Conservation (phyloP, 1,140 invertebrate species). For the Drosophila watanabei region DNA sequence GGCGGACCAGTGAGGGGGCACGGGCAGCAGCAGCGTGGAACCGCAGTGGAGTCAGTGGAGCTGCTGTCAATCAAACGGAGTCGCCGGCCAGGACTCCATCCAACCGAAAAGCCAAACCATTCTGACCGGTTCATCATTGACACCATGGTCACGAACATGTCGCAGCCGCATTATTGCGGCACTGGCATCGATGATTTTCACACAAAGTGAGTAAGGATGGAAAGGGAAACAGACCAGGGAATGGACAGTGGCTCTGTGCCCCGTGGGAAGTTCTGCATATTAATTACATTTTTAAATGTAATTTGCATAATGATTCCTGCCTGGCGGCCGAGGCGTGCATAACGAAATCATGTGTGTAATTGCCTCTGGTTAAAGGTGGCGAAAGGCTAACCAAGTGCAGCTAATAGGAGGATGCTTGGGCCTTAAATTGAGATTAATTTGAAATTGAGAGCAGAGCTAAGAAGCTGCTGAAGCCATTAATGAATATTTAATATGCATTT, state of each 20-base stretch:
- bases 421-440: not conserved
- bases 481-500: not conserved
- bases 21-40: slow-evolving; percentile 14
- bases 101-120: slow-evolving; percentile 26
- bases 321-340: slow-evolving; percentile 28
- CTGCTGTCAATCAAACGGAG: slow-evolving; percentile 31
- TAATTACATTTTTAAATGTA: slow-evolving; percentile 77
- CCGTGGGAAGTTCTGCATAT: slow-evolving; percentile 52
- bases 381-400: slow-evolving; percentile 23
- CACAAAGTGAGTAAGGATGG: slow-evolving; percentile 71
- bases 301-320: slow-evolving; percentile 73
- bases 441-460: not conserved
- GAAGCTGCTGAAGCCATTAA: not conserved
- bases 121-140: slow-evolving; percentile 51
- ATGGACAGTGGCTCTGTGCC: not conserved
- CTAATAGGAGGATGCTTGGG: slow-evolving; percentile 3
- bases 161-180: slow-evolving; percentile 83
- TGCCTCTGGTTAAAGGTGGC: slow-evolving; percentile 34
- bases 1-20: slow-evolving; percentile 9
- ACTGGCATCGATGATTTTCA: slow-evolving; percentile 80
- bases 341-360: slow-evolving; percentile 72
- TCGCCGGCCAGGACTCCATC: slow-evolving; percentile 6
- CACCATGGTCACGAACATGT: slow-evolving; percentile 83
- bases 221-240: not conserved
- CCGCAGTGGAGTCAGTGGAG: slow-evolving; percentile 9